Percentiles rank a stretch among this genome's conserved stretches.
Evolutionary conservation across 2,797 vertebrate species (phyloP).

Genomic region (Falco naumanni): DNA sequence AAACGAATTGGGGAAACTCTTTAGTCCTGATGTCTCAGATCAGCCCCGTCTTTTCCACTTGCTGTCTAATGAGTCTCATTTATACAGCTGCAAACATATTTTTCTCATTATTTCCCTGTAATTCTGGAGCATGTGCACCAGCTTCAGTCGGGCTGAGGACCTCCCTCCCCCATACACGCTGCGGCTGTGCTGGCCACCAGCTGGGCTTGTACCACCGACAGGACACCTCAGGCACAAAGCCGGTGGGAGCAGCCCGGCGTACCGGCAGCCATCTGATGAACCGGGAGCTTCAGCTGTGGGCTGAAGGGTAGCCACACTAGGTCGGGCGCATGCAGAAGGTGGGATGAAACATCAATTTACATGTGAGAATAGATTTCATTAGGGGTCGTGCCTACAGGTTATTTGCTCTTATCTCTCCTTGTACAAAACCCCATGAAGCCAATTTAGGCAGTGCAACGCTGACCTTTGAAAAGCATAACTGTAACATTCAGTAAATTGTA

Average conservation of each 20-base stretch:
- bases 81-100: accelerated
- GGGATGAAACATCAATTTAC: not conserved
- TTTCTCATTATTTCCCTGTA: not conserved
- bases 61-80: not conserved
- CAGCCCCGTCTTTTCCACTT: not conserved
- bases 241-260: not conserved
- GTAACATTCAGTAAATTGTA: not conserved
- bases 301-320: not conserved
- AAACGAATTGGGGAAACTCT: not conserved
- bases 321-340: not conserved
- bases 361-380: not conserved
- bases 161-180: accelerated
- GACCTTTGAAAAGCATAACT: not conserved
- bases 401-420: not conserved
- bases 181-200: accelerated
- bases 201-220: not conserved
- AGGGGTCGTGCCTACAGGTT: not conserved
- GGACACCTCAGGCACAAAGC: not conserved
- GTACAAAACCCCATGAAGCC: not conserved
- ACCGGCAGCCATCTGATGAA: not conserved
- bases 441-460: not conserved
- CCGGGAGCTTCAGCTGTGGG: not conserved
- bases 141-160: not conserved
- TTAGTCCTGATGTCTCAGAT: not conserved
- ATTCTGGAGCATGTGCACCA: accelerated